Conservation (phyloP, 64 coral and sea anemone genomes). For the Porites australiensis region DNA sequence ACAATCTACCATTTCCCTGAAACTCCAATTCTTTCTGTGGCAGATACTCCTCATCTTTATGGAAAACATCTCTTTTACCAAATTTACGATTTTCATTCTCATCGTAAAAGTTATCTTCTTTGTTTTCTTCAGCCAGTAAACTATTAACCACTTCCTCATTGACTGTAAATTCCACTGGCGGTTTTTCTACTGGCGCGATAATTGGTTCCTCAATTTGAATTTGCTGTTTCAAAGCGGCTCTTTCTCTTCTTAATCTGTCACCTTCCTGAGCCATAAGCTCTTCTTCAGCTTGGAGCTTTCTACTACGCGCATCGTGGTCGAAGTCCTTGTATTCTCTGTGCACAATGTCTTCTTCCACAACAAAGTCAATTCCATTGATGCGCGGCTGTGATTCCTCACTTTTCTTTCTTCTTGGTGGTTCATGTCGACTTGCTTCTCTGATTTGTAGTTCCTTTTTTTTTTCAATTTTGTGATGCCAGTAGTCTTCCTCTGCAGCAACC, state of each 20-base stretch:
- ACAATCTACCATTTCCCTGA: neutral
- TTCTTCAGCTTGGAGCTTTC: slow-evolving; percentile 79
- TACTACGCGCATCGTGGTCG: slow-evolving; percentile 56
- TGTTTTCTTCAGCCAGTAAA: neutral
- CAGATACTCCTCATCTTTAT: neutral
- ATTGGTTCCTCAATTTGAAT: neutral
- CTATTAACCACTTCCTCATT: slow-evolving; percentile 5
- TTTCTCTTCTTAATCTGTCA: slow-evolving; percentile 59
- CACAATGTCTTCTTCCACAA: slow-evolving; percentile 47
- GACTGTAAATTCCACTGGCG: slow-evolving; percentile 35
- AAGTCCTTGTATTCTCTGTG: slow-evolving; percentile 50
- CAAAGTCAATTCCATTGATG: slow-evolving; percentile 28
- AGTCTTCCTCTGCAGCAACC: slow-evolving; percentile 71
- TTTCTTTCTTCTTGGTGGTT: neutral
- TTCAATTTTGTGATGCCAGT: slow-evolving; percentile 66
- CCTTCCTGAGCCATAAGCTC: slow-evolving; percentile 74
- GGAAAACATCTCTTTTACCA: neutral
- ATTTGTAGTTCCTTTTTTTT: slow-evolving; percentile 35
- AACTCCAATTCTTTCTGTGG: neutral
- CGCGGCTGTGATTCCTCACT: neutral
- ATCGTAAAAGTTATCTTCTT: neutral
- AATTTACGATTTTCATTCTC: slow-evolving; percentile 4
- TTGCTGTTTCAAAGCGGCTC: slow-evolving; percentile 33
- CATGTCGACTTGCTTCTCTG: slow-evolving; percentile 26
- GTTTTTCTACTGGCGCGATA: neutral